Base-by-base conservation (phyloP, 2,888 invertebrate species). In the Eristalis intricaria region DNA sequence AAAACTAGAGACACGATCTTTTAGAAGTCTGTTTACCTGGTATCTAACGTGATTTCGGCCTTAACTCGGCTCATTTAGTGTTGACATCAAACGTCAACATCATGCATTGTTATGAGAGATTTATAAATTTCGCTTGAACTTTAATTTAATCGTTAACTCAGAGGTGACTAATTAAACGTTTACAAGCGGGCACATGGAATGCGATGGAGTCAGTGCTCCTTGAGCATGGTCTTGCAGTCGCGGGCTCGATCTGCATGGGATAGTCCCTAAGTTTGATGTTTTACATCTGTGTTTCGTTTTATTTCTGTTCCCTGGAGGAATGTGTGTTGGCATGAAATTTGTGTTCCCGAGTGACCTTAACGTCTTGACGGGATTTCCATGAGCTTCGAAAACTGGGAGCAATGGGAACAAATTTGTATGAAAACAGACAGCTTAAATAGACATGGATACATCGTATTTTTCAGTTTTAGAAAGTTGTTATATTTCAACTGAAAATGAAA, bases 101-200 rank as follows among this genome's bases (percentile, higher is more conserved):
- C 43, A 35, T 29, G 66, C 60, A 73, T 63, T 74, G 63, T 80
- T 80, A 61, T 74, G 74, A 80, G 63, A 80, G 63, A 80, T 63
- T 74, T 74, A 68, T 69, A 80, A 74, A 68, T 58, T 65, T 26
- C 15, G 38, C 13, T 23, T 35, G 5, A 43, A 11, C 60, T 26
- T 23, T 40, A 35, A 66, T 15, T 40, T 40, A 22, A 15, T 19
- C 19, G 64, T 66, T 19, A 40, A 40, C 26, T 38, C 22, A 4
- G 40, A 43, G 15, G 22, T 40, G 15, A 66, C 60, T 60, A 13
- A 15, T 60, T 4, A 26, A 19, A 50, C 50, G 50, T 50, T 50
- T 50, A 50, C 50, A 50, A 2, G 32, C 32, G 32, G n/a, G 43
- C 50, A 19, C 19, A 19, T 50, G n/a, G 50, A 50, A 50, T 50